A percentile compares a stretch with the other conserved stretches of the same genome.
Conservation (phyloP, 2,888 invertebrate genomes). For the Macrophya alboannulata region DNA sequence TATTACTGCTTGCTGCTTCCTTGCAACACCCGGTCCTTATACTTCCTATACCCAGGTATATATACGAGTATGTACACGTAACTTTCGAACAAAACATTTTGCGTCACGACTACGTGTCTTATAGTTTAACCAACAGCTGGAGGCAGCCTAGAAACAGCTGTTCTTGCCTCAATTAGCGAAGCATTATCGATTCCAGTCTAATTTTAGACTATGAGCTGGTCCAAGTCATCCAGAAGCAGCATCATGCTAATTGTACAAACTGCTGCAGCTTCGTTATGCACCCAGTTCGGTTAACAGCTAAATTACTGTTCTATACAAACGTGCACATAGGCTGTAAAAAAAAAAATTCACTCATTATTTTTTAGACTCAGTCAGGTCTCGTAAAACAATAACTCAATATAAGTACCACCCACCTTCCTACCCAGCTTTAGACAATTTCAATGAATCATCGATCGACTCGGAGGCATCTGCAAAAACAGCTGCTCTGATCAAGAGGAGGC, state of each 20-base stretch:
- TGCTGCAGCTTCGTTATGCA: conserved; percentile 44
- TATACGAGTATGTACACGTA: not conserved
- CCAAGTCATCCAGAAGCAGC: conserved; percentile 46
- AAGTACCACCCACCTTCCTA: not conserved
- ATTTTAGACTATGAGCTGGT: conserved; percentile 41
- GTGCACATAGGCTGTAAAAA: not conserved
- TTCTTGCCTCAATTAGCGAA: conserved; percentile 55
- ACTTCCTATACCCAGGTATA: not conserved
- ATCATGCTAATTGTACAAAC: conserved; percentile 47
- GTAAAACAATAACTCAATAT: not conserved
- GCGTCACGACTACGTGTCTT: conserved; percentile 25
- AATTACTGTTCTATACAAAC: not conserved
- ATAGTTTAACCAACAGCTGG: conserved; percentile 36
- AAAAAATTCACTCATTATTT: no score
- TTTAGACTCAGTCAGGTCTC: not conserved
- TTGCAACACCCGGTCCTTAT: conserved; percentile 13
- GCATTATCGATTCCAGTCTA: conserved; percentile 51
- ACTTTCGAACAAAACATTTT: conserved; percentile 44
- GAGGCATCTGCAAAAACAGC: conserved; percentile 40
- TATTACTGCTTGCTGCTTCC: no score
- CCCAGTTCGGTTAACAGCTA: conserved; percentile 48
- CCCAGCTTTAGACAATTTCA: not conserved
- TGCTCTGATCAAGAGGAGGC: conserved; percentile 5
- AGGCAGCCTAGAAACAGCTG: conserved; percentile 53
- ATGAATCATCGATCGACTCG: not conserved